Evolutionary conservation across 2,113 vertebrate species (phyloP).

Genomic region (Tor tambroides): DNA sequence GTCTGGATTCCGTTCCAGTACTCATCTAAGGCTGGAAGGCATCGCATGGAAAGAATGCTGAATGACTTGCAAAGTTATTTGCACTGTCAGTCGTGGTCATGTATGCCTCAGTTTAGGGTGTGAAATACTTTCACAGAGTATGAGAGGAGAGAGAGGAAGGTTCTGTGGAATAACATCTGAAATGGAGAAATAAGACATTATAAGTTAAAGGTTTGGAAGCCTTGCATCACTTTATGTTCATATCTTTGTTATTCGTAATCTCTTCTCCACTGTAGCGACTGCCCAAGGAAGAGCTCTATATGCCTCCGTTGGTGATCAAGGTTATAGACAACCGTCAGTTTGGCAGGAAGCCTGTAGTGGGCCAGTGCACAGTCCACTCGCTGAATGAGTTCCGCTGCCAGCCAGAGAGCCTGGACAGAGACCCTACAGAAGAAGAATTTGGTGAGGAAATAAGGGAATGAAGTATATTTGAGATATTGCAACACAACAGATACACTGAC

Average conservation of each 20-base stretch:
- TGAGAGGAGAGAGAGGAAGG: neutral
- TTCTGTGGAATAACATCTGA: conserved; percentile 47
- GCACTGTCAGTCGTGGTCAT: conserved; percentile 44
- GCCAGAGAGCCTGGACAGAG: conserved; percentile 62
- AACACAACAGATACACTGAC: neutral
- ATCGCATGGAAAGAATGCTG: conserved; percentile 48
- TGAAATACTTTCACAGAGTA: conserved; percentile 14
- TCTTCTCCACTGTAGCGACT: conserved; percentile 73
- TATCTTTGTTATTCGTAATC: neutral
- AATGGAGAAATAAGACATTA: conserved; percentile 36
- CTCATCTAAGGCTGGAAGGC: conserved; percentile 40
- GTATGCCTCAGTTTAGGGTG: conserved; percentile 48
- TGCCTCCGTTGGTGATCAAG: conserved; percentile 89
- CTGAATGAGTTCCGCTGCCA: conserved; percentile 84
- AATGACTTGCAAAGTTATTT: conserved; percentile 45
- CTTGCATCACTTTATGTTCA: neutral
- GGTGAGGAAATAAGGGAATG: conserved; percentile 55
- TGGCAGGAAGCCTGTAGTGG: conserved; percentile 90
- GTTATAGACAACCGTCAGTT: conserved; percentile 95
- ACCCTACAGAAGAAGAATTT: conserved; percentile 52
- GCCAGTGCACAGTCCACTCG: conserved; percentile 85
- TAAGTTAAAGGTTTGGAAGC: neutral
- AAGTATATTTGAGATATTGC: neutral
- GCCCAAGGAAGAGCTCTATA: conserved; percentile 90
- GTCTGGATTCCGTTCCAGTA: conserved; percentile 29